Evolutionary conservation across 1,140 invertebrate species (phyloP), one percentile per base, ranked within the genome.

Genomic region (Coboldia fuscipes): DNA sequence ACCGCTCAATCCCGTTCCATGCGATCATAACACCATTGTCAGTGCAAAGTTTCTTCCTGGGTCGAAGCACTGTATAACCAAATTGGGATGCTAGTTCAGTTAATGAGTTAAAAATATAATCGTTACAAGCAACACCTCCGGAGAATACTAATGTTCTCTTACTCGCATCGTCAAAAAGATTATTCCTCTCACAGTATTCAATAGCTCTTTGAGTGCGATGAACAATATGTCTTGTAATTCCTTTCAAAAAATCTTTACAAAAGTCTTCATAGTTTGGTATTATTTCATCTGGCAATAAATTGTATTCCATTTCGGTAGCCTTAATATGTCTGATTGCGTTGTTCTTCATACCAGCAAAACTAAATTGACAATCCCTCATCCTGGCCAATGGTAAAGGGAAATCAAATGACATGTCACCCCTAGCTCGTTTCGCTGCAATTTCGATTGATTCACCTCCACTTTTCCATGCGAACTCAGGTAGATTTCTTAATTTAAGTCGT

Each of bases 1-100:
- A 47, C 51, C 72, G 78, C 58, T 96, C 89, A 22, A 90, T 60
- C 7, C 85, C 89, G 68, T 93, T 93, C 93, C 93, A 97, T 15
- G 93, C 93, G 42, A 97, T 89, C 94, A 98, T 98, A n/a, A 93
- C 65, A 14, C 92, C 94, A 70, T 98, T 98, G 54, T 98, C 94
- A 3, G 83, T 92, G 49, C 93, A 97, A 1, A 94, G 64, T 46
- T 70, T 65, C n/a, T 75, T 68, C 12, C 84, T 79, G 14, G 92
- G 88, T 41, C 75, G 65, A 28, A 66, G 65, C 14, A 77, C 63
- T 42, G 62, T 60, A 44, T 73, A 86, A 17, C 60, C 62, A 41
- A 68, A 63, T 37, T 73, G 57, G 4, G 62, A 39, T 47, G 80
- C 81, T 29, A 93, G 44, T 37, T 70, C 53, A 45, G 61, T 42